These are phyloP conservation scores for Callospermophilus lateralis DNA, from an alignment of 2,113 vertebrate genomes.

Conservation along the genomic window DNA sequence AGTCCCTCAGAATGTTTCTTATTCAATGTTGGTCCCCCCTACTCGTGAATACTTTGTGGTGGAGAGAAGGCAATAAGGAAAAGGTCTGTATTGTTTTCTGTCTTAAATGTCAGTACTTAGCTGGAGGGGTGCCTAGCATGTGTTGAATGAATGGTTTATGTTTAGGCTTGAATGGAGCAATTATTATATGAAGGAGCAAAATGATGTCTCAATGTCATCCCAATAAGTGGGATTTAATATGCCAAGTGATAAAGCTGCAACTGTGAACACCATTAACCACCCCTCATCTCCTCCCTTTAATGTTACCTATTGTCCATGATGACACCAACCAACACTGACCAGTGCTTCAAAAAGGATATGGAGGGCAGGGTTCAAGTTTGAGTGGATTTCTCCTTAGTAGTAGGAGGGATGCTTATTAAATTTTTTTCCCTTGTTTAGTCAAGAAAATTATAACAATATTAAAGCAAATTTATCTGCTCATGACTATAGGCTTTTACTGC, in stretches of 20 bases:
- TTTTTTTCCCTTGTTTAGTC: slow-evolving; percentile 23
- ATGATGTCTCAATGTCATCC: background rate
- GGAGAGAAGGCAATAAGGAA: background rate
- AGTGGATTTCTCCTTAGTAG: slow-evolving; percentile 41
- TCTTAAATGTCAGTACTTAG: background rate
- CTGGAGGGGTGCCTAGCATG: background rate
- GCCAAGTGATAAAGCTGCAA: background rate
- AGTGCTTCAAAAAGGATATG: background rate
- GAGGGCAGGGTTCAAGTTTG: background rate
- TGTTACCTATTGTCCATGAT: slow-evolving; percentile 1
- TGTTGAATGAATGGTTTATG: slow-evolving; percentile 13
- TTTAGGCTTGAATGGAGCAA: slow-evolving; percentile 18
- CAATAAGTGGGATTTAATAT: slow-evolving; percentile 42
- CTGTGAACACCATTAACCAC: background rate
- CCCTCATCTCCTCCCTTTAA: slow-evolving; percentile 43
- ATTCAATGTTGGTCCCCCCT: background rate
- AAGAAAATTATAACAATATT: background rate
- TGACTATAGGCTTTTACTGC: background rate
- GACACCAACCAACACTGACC: background rate
- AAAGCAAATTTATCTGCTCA: slow-evolving; percentile 47
- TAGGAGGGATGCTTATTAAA: slow-evolving; percentile 11
- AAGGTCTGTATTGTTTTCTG: background rate
- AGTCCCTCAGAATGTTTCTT: background rate
- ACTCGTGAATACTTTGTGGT: background rate
- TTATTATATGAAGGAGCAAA: slow-evolving; percentile 24